These are phyloP conservation scores for Phenganax stokvisi DNA, from an alignment of 92 coral and sea anemone genomes.

Conservation along the genomic window DNA sequence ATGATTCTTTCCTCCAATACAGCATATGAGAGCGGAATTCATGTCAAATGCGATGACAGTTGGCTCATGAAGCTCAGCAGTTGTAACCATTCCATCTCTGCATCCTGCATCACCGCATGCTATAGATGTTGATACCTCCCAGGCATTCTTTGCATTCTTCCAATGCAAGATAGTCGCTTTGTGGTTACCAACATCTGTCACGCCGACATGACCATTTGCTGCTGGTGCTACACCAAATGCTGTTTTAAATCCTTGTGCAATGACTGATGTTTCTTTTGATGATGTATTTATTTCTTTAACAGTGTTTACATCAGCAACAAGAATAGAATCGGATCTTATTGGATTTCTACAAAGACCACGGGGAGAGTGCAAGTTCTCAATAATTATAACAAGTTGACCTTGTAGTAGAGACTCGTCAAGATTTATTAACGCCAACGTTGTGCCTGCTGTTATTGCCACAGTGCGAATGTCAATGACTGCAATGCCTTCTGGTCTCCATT, in stretches of 20 bases:
- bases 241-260: slow-evolving; percentile 41
- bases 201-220: slow-evolving; percentile 30
- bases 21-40: slow-evolving; percentile 45
- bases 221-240: slow-evolving; percentile 43
- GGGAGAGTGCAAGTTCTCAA: slow-evolving; percentile 39
- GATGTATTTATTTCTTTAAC: slow-evolving; percentile 29
- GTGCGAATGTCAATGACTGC: slow-evolving; percentile 26
- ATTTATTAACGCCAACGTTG: slow-evolving; percentile 18
- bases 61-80: slow-evolving; percentile 52
- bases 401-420: slow-evolving; percentile 39
- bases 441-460: slow-evolving; percentile 40
- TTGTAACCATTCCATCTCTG: slow-evolving; percentile 45
- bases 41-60: slow-evolving; percentile 45
- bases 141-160: not conserved
- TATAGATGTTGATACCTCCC: not conserved
- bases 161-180: not conserved
- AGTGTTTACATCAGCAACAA: slow-evolving; percentile 37
- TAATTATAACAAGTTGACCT: slow-evolving; percentile 42
- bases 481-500: slow-evolving; percentile 58
- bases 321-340: slow-evolving; percentile 29
- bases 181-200: slow-evolving; percentile 41
- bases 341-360: slow-evolving; percentile 42
- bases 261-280: slow-evolving; percentile 4
- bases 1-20: too few species aligned
- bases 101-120: slow-evolving; percentile 41